phyloP scores from a whole-genome alignment of 1,140 invertebrate species.

The Ceratoteleas bidentatus region DNA sequence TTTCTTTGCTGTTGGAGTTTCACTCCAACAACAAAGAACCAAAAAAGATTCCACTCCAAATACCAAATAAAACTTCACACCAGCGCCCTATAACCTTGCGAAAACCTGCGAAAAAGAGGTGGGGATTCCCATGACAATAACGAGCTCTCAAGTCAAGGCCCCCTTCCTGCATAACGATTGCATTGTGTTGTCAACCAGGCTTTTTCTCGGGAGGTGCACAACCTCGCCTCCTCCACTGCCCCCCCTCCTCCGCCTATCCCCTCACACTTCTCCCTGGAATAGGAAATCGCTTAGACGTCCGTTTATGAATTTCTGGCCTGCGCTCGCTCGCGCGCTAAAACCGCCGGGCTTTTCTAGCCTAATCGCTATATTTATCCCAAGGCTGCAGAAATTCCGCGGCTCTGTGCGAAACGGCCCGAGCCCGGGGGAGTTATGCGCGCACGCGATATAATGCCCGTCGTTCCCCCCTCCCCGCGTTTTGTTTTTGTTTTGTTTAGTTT shows the following conservation, averaged over 20 bases:
- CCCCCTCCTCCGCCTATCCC: not conserved
- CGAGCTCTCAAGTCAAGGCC: no score
- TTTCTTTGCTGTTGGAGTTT: no score
- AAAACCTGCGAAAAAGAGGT: no score
- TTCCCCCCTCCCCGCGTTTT: not conserved
- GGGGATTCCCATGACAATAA: no score
- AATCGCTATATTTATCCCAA: slow-evolving; percentile 63
- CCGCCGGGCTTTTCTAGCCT: slow-evolving; percentile 44
- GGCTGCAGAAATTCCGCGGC: slow-evolving; percentile 47
- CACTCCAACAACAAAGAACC: no score
- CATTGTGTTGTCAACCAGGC: slow-evolving; percentile 47
- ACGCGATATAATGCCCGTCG: slow-evolving; percentile 40
- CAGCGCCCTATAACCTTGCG: no score
- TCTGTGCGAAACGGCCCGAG: slow-evolving; percentile 8
- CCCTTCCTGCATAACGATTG: slow-evolving; percentile 50
- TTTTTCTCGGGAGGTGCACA: slow-evolving; percentile 44
- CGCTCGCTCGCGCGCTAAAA: slow-evolving; percentile 31
- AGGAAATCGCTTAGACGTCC: not conserved
- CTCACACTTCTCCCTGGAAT: not conserved
- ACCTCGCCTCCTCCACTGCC: slow-evolving; percentile 6
- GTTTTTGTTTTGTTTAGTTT: slow-evolving; percentile 12
- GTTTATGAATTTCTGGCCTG: slow-evolving; percentile 24
- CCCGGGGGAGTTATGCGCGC: slow-evolving; percentile 38
- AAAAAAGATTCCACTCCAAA: no score
- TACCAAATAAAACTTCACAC: no score